These are phyloP conservation scores for Glaucomys volans DNA, from an alignment of 2,113 vertebrate genomes.

Conservation along the genomic window DNA sequence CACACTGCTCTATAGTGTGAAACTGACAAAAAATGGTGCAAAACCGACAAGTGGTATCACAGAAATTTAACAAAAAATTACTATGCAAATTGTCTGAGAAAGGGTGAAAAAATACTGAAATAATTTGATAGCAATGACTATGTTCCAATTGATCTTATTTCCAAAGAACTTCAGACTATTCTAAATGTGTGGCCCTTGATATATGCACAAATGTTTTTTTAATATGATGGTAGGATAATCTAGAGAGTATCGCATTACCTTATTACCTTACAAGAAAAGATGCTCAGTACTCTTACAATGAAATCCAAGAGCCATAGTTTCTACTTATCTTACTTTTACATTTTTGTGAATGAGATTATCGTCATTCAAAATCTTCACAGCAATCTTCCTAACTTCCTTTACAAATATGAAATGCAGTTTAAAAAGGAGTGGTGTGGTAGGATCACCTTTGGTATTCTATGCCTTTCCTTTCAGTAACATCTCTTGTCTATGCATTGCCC, in stretches of 20 bases:
- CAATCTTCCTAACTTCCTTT: not conserved
- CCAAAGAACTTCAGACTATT: slow-evolving; percentile 66
- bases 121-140: slow-evolving; percentile 75
- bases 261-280: not conserved
- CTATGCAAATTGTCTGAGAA: slow-evolving; percentile 78
- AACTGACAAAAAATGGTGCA: slow-evolving; percentile 76
- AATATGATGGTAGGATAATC: not conserved
- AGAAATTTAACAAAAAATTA: slow-evolving; percentile 82
- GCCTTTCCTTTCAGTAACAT: not conserved
- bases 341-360: not conserved
- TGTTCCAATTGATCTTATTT: slow-evolving; percentile 66
- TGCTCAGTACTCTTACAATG: not conserved
- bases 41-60: slow-evolving; percentile 76
- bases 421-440: not conserved
- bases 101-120: slow-evolving; percentile 67
- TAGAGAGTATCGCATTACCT: not conserved
- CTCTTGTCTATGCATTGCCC: not conserved
- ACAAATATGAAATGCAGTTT: slow-evolving; percentile 31
- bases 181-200: slow-evolving; percentile 57
- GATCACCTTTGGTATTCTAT: not conserved
- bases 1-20: slow-evolving; percentile 74
- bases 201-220: not conserved
- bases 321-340: not conserved
- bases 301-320: not conserved
- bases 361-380: slow-evolving; percentile 10